Evolutionary conservation across 1,140 invertebrate species (phyloP), one percentile per base, ranked within the genome.

Genomic region (Matsumurasca onukii): DNA sequence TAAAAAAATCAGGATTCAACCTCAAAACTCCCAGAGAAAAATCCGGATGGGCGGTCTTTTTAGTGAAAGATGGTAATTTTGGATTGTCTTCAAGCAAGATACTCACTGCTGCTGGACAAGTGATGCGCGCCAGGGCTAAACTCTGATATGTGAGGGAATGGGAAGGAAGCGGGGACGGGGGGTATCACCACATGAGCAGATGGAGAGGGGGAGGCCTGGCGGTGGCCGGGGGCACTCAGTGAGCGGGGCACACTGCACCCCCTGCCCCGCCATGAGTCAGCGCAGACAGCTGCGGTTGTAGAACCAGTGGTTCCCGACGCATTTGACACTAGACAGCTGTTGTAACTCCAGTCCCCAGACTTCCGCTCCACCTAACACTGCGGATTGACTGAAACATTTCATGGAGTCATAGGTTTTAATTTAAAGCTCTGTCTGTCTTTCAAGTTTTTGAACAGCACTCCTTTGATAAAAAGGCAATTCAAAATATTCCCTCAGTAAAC

Each of bases 41-140:
- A n/a, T n/a, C n/a, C n/a, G n/a, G n/a, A n/a, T n/a, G n/a, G n/a
- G n/a, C n/a, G n/a, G n/a, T n/a, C n/a, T n/a, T n/a, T n/a, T n/a
- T n/a, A n/a, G n/a, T n/a, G n/a, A n/a, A n/a, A n/a, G n/a, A n/a
- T n/a, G n/a, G n/a, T n/a, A n/a, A n/a, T n/a, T n/a, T n/a, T n/a
- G n/a, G n/a, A n/a, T n/a, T n/a, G n/a, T n/a, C n/a, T n/a, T n/a
- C n/a, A n/a, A n/a, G n/a, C 5, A 5, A 13, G 3, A 61, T 57
- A 82, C 83, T 82, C 73, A 88, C 86, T 83, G 74, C 84, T 86
- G 71, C 86, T 88, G 30, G 87, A 88, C 57, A 86, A 85, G 76
- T 86, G 87, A 72, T 86, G 83, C 15, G 72, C 76, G 49, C 73
- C 75, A 48, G 81, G 78, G 27, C 77, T 80, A 72, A 82, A 82